Percentiles rank a stretch among this genome's conserved stretches.
Evolutionary conservation across 2,888 invertebrate species (phyloP).

Genomic region (Pediacus dermestoides): DNA sequence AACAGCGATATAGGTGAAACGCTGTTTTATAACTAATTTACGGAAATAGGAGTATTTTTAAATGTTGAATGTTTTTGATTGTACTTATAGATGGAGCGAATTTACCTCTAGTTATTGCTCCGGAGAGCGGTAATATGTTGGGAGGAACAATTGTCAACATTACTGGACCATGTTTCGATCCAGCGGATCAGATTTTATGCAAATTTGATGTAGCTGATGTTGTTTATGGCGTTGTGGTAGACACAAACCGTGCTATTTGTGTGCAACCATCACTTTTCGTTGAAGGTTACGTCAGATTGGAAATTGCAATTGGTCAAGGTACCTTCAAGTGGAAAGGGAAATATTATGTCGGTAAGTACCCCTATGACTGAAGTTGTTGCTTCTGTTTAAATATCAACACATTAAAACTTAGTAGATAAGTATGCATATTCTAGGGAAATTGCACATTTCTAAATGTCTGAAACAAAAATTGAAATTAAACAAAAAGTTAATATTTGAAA

Average conservation of each 20-base stretch:
- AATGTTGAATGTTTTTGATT: conserved; percentile 5
- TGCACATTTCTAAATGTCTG: too few relatives aligned
- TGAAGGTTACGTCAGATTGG: conserved; percentile 84
- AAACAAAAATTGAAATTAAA: too few relatives aligned
- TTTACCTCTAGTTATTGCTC: conserved; percentile 82
- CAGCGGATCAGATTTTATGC: conserved; percentile 72
- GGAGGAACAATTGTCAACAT: conserved; percentile 96
- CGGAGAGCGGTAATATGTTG: conserved; percentile 95
- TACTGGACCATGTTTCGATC: conserved; percentile 90
- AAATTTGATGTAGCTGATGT: conserved; percentile 75
- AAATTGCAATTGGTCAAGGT: conserved; percentile 78
- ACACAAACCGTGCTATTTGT: conserved; percentile 81
- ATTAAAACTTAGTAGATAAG: too few relatives aligned
- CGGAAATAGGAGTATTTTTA: too few relatives aligned
- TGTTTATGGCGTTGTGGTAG: conserved; percentile 73
- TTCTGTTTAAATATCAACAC: too few relatives aligned
- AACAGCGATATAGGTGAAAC: conserved; percentile 78
- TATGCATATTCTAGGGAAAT: too few relatives aligned
- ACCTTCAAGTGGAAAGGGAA: conserved; percentile 86
- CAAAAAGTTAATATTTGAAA: too few relatives aligned
- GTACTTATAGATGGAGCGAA: conserved; percentile 67
- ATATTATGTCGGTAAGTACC: conserved; percentile 81
- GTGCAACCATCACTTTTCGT: conserved; percentile 83
- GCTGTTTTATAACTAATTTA: too few relatives aligned
- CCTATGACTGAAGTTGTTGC: too few relatives aligned